A percentile compares a stretch with the other conserved stretches of the same genome.
phyloP scores from a whole-genome alignment of 2,797 vertebrate genomes.

The Toxotes lorentzi region DNA sequence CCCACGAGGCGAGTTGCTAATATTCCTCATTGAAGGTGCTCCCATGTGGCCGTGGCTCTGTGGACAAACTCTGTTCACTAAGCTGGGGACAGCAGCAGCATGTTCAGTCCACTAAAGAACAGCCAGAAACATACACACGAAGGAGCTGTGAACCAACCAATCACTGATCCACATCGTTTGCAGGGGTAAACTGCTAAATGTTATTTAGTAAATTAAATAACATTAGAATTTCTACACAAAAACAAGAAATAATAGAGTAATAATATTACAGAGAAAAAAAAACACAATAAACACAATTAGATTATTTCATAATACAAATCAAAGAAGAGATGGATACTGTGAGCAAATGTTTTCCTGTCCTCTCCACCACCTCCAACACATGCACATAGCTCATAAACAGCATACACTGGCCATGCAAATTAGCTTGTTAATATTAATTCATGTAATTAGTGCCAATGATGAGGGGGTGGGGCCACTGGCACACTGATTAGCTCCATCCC shows the following conservation, averaged over 20 bases:
- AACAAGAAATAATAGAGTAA: background rate
- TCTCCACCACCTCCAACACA: conserved; percentile 20
- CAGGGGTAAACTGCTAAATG: too few species aligned
- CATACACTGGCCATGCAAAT: conserved; percentile 68
- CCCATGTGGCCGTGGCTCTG: background rate
- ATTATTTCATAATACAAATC: conserved; percentile 1
- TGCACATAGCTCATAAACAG: conserved; percentile 55
- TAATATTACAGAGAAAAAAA: too few species aligned
- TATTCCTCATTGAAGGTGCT: background rate
- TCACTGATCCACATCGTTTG: too few species aligned
- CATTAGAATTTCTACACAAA: background rate
- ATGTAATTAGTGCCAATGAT: conserved; percentile 77
- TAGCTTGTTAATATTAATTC: conserved; percentile 80
- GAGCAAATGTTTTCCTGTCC: background rate
- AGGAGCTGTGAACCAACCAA: too few species aligned
- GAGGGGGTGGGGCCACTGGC: conserved; percentile 57
- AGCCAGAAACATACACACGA: too few species aligned
- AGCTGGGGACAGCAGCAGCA: too few species aligned
- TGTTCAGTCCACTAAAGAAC: too few species aligned
- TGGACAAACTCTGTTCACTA: background rate
- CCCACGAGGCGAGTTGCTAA: background rate
- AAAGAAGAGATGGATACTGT: background rate
- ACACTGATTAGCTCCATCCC: conserved; percentile 54
- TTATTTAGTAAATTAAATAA: background rate
- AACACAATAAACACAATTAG: background rate